Evolutionary conservation across 2,888 invertebrate species (phyloP), one percentile per base, ranked within the genome.

Genomic region (Sialis lutaria): DNA sequence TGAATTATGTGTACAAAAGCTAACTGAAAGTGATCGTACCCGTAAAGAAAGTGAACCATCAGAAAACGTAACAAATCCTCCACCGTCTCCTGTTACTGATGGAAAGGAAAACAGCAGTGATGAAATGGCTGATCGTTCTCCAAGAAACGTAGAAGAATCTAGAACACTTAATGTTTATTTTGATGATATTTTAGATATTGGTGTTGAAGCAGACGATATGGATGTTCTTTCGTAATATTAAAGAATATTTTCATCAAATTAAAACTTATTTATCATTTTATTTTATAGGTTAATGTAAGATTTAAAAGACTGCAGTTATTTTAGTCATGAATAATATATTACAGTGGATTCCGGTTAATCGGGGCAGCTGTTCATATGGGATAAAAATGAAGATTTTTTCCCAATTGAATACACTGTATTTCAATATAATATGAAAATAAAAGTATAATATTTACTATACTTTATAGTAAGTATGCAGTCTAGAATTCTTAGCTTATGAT

Each of bases 11-110:
- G 60, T 65, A 0, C 52, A 55, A 31, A 65, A 61, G 31, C 50
- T 63, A 9, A 57, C 56, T 1, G 53, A 55, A 34, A 55, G 59
- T 48, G 56, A 58, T 45, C 53, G 57, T 31, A 62, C 61, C n/a
- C 56, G 61, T 40, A 64, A 67, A 56, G 69, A 72, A 43, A 64
- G 65, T 48, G 74, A 76, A 22, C 64, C 64, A 55, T 59, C 62
- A 2, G 69, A 71, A 51, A 70, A 70, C 44, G 70, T 74, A 34
- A 76, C 74, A 2, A 86, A 86, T 67, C 86, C 86, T 42, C 86
- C 86, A 8, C 86, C 86, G 5, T 86, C 85, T 31, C 86, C 86
- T 1, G 86, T 79, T 33, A 84, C 82, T 0, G 82, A 82, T 61
- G 76, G 78, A 10, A 62, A 66, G 4, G 74, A 75, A 49, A 69